phyloP scores from a whole-genome alignment of 2,888 invertebrate genomes.

The Coelopa pilipes region DNA sequence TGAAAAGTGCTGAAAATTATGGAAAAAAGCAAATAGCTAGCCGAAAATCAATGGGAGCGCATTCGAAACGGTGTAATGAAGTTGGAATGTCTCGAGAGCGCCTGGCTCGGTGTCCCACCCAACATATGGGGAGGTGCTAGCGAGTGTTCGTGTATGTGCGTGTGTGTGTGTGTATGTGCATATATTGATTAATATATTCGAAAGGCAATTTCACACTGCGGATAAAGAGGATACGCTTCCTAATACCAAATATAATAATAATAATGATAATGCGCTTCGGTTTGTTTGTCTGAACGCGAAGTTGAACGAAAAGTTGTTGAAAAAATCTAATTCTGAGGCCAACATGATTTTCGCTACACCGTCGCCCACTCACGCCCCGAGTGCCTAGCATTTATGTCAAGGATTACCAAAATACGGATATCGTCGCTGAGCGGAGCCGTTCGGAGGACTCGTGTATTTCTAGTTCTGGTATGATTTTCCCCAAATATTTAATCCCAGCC shows the following conservation, averaged over 20 bases:
- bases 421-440: constrained; percentile 4
- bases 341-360: too few species aligned
- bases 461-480: constrained; percentile 12
- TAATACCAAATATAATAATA: neutral
- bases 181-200: constrained; percentile 34
- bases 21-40: neutral
- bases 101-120: constrained; percentile 36
- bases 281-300: too few species aligned
- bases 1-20: neutral
- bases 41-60: too few species aligned
- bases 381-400: constrained; percentile 21
- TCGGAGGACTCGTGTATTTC: neutral
- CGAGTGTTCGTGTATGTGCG: too few species aligned
- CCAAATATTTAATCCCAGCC: neutral
- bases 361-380: neutral
- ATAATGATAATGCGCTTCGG: neutral
- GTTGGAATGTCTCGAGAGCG: too few species aligned
- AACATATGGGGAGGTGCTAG: constrained; percentile 27
- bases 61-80: neutral
- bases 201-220: constrained; percentile 13
- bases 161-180: constrained; percentile 10
- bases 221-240: constrained; percentile 3
- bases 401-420: constrained; percentile 27
- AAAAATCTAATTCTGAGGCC: too few species aligned
- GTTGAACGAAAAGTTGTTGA: too few species aligned